These are phyloP conservation scores for Euleptes europaea DNA, from an alignment of 2,113 vertebrate genomes.

Conservation along the genomic window DNA sequence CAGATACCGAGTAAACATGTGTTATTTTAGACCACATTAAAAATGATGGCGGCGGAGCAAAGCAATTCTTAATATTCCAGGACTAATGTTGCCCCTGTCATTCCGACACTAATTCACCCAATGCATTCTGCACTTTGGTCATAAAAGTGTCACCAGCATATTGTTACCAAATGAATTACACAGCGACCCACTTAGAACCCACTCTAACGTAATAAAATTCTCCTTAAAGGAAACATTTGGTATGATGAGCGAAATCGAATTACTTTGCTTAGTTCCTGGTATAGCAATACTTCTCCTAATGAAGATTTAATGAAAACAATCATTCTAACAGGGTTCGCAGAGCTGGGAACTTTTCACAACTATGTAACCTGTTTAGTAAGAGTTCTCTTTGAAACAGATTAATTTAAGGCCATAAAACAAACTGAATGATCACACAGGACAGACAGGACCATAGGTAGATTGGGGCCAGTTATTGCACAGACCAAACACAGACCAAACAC, in stretches of 20 bases:
- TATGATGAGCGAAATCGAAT: constrained; percentile 43
- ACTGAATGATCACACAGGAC: too few relatives aligned
- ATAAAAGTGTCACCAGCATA: constrained; percentile 21
- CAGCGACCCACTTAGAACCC: neutral
- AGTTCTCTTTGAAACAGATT: constrained; percentile 20
- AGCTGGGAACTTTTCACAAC: constrained; percentile 40
- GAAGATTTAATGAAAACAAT: constrained; percentile 59
- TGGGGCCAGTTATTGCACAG: too few relatives aligned
- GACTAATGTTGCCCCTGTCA: neutral
- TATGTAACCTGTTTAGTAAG: constrained; percentile 6
- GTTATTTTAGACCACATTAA: constrained; percentile 1
- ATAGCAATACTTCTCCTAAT: constrained; percentile 24
- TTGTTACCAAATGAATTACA: constrained; percentile 41
- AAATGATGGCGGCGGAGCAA: neutral
- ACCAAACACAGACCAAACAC: too few relatives aligned
- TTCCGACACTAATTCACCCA: constrained; percentile 28
- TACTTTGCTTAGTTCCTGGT: constrained; percentile 21
- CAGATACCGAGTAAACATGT: constrained; percentile 22
- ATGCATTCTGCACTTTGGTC: constrained; percentile 36
- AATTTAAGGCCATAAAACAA: too few relatives aligned
- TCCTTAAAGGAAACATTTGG: constrained; percentile 43
- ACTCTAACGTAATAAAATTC: constrained; percentile 26
- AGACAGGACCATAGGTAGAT: too few relatives aligned
- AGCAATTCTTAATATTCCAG: constrained; percentile 16
- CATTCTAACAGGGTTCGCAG: constrained; percentile 25